phyloP scores from a whole-genome alignment of 2,888 invertebrate species.

The Eupsilia transversa region DNA sequence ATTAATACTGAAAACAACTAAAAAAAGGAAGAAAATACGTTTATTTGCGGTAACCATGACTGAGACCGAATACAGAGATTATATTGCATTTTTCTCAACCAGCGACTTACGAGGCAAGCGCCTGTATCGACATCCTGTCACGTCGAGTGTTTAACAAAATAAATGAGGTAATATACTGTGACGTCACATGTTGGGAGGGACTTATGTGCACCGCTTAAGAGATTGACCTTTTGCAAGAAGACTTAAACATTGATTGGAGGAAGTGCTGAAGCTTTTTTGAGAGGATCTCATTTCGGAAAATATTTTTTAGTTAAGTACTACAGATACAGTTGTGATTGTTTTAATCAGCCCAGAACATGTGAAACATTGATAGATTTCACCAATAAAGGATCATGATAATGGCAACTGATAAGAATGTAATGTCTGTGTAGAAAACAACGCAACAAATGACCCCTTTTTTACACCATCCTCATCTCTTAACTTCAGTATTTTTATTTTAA shows the following conservation, averaged over 20 bases:
- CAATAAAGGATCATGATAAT: neutral
- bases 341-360: neutral
- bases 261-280: neutral
- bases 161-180: conserved; percentile 62
- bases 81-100: conserved; percentile 58
- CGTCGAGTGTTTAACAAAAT: conserved; percentile 71
- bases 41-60: no score
- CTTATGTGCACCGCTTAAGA: conserved; percentile 27
- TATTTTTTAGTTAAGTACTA: neutral
- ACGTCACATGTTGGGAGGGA: conserved; percentile 38
- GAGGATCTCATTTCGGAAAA: neutral
- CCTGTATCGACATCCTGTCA: conserved; percentile 74
- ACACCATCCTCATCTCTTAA: neutral
- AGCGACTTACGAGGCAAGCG: conserved; percentile 62
- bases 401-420: neutral
- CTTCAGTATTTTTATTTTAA: neutral
- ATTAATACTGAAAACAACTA: neutral
- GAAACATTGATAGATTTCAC: neutral
- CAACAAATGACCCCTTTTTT: neutral
- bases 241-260: conserved; percentile 9
- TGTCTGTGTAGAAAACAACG: neutral
- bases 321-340: neutral
- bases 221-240: conserved; percentile 33
- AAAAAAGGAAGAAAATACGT: no score
- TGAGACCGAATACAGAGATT: neutral